Percentiles rank a stretch among this genome's conserved stretches.
phyloP scores from a whole-genome alignment of 2,888 invertebrate species.

The Pandemis corylana region DNA sequence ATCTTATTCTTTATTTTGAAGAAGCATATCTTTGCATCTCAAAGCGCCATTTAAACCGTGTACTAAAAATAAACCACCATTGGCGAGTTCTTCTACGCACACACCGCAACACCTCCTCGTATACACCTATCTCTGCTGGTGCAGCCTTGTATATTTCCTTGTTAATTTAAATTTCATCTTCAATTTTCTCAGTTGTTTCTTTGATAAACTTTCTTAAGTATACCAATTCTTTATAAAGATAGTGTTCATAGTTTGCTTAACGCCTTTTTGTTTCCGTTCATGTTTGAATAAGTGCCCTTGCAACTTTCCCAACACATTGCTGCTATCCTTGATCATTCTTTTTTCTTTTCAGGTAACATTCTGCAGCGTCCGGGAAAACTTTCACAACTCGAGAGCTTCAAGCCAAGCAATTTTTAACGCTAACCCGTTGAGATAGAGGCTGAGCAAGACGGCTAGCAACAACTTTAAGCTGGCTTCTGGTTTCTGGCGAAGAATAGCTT shows the following conservation, averaged over 20 bases:
- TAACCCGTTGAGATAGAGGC: conserved; percentile 30
- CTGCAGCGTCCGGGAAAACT: conserved; percentile 22
- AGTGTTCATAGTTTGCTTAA: not conserved
- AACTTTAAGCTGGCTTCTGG: conserved; percentile 30
- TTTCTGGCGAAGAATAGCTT: conserved; percentile 21
- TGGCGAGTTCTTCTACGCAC: too few relatives aligned
- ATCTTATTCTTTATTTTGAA: too few relatives aligned
- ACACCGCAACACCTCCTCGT: too few relatives aligned
- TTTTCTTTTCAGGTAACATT: conserved; percentile 39
- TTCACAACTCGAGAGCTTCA: conserved; percentile 5
- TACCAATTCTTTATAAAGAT: not conserved
- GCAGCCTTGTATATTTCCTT: too few relatives aligned
- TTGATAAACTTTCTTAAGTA: not conserved
- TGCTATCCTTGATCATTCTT: not conserved
- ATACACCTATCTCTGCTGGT: too few relatives aligned
- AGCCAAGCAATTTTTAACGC: conserved; percentile 27
- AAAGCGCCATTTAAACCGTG: too few relatives aligned
- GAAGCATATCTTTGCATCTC: too few relatives aligned
- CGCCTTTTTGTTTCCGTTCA: not conserved
- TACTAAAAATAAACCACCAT: too few relatives aligned
- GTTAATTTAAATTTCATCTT: not conserved
- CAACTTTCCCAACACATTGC: not conserved
- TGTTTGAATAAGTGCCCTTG: not conserved
- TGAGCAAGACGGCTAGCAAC: not conserved
- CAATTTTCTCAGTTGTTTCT: not conserved